Conservation (phyloP, 2,113 vertebrate species). For the Nipponia nippon region DNA sequence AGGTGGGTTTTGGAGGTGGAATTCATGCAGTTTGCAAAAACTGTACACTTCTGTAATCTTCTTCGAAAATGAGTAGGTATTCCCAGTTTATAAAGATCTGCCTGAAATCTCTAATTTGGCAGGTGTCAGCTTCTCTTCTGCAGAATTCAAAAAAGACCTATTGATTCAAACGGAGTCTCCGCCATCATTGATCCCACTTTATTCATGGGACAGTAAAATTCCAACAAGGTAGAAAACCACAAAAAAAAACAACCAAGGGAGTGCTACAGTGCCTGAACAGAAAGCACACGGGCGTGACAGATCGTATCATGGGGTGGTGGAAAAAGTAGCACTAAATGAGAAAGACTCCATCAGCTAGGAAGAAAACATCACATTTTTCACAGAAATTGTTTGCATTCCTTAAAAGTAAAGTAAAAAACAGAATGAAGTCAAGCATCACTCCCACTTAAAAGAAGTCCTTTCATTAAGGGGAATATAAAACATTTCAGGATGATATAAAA, state of each 20-base stretch:
- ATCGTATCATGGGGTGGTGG: too few relatives aligned
- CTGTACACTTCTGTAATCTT: background rate
- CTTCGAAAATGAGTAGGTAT: background rate
- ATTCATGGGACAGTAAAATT: background rate
- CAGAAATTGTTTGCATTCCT: background rate
- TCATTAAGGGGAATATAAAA: background rate
- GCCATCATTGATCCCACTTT: background rate
- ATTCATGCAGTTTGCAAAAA: background rate
- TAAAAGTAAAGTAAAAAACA: background rate
- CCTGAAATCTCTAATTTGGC: background rate
- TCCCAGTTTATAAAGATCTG: background rate
- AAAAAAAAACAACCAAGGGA: background rate
- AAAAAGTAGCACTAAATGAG: background rate
- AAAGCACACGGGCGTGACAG: background rate
- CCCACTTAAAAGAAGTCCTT: background rate
- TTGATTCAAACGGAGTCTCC: background rate
- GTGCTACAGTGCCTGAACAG: background rate
- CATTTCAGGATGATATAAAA: background rate
- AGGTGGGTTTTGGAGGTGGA: background rate
- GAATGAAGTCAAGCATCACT: background rate
- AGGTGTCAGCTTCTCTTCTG: background rate
- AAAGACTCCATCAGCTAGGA: background rate
- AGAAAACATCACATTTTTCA: background rate
- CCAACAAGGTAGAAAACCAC: background rate
- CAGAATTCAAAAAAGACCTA: background rate